phyloP scores from a whole-genome alignment of 2,888 invertebrate genomes.

The Dendrolimus pini region DNA sequence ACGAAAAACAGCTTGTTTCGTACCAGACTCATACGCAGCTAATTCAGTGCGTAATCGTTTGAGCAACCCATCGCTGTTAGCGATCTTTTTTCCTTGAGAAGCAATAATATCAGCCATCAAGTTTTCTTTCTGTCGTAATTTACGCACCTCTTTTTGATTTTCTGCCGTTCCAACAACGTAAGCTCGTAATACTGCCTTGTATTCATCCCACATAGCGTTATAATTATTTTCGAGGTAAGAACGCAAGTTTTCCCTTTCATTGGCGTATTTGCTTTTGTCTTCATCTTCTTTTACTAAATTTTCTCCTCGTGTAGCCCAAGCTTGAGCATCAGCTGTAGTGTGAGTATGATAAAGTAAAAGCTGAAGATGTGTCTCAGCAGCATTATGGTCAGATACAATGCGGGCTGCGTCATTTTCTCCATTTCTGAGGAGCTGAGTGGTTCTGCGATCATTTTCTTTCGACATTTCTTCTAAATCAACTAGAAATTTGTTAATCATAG shows the following conservation, averaged over 20 bases:
- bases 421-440: slow-evolving; percentile 32
- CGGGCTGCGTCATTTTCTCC: slow-evolving; percentile 34
- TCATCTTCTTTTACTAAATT: slow-evolving; percentile 63
- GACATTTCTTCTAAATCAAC: slow-evolving; percentile 45
- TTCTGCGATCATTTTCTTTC: slow-evolving; percentile 41
- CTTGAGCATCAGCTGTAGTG: slow-evolving; percentile 44
- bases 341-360: slow-evolving; percentile 50
- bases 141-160: slow-evolving; percentile 58
- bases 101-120: slow-evolving; percentile 65
- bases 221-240: slow-evolving; percentile 55
- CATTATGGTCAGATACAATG: slow-evolving; percentile 42
- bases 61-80: slow-evolving; percentile 49
- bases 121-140: slow-evolving; percentile 56
- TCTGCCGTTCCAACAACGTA: slow-evolving; percentile 55
- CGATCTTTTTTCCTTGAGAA: slow-evolving; percentile 58
- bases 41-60: slow-evolving; percentile 50
- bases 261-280: slow-evolving; percentile 43
- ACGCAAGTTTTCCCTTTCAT: slow-evolving; percentile 48
- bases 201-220: slow-evolving; percentile 55
- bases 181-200: slow-evolving; percentile 50
- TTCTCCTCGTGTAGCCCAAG: slow-evolving; percentile 60
- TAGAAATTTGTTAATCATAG: slow-evolving; percentile 71
- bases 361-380: slow-evolving; percentile 61
- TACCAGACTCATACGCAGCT: slow-evolving; percentile 59
- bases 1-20: slow-evolving; percentile 59